Evolutionary conservation across 2,113 vertebrate species (phyloP).

Genomic region (Corythornis vintsioides): DNA sequence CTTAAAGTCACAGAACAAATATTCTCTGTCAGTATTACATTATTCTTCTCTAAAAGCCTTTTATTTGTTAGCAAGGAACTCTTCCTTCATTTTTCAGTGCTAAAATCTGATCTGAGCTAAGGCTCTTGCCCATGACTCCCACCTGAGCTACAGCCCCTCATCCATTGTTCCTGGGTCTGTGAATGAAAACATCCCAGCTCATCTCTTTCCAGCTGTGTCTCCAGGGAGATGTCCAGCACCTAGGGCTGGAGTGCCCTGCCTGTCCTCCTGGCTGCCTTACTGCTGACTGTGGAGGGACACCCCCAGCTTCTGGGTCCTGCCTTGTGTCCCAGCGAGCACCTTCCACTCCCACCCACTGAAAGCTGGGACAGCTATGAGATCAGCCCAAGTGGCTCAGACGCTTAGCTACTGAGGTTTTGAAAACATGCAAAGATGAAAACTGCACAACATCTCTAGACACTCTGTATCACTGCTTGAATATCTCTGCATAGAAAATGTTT

Average conservation of each 20-base stretch:
- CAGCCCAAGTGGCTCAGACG: background rate
- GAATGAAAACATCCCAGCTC: background rate
- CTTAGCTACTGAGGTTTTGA: background rate
- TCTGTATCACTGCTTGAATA: background rate
- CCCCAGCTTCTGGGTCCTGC: background rate
- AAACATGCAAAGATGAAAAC: background rate
- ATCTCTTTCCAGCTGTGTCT: fast-evolving
- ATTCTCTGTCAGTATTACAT: background rate
- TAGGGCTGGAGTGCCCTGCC: background rate
- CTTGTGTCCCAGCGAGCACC: background rate
- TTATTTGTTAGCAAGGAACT: background rate
- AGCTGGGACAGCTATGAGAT: background rate
- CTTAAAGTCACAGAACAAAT: background rate
- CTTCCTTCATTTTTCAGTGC: background rate
- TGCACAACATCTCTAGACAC: background rate
- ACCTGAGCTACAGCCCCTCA: background rate
- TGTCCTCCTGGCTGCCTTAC: background rate
- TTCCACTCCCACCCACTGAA: background rate
- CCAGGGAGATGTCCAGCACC: background rate
- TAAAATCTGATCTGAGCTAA: background rate
- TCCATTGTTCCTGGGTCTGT: background rate
- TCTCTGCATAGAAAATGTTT: background rate
- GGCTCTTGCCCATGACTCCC: background rate
- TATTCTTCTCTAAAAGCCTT: background rate
- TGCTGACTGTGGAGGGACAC: background rate